A percentile compares a stretch with the other conserved stretches of the same genome.
These are phyloP conservation scores for Andrena flavipes DNA, from an alignment of 2,888 invertebrate species.

Conservation along the genomic window DNA sequence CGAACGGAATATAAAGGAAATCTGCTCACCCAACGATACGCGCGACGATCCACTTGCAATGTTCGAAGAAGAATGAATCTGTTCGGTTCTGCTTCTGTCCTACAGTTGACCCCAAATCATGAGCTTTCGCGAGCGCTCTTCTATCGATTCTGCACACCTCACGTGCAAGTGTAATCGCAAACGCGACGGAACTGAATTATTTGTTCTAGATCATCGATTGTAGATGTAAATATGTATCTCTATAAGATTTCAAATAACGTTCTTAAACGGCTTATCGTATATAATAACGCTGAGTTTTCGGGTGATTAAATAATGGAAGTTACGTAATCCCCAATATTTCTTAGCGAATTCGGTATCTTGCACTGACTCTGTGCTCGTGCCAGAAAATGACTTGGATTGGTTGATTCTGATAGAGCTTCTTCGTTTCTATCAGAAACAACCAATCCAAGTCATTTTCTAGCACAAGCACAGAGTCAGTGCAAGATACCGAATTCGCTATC, in stretches of 20 bases:
- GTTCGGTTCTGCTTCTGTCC: constrained; percentile 67
- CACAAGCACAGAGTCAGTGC: too few relatives aligned
- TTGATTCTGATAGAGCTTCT: too few relatives aligned
- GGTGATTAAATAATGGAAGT: constrained; percentile 21
- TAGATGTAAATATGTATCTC: not conserved
- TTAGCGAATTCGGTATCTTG: too few relatives aligned
- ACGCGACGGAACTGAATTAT: not conserved
- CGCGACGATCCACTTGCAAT: constrained; percentile 71
- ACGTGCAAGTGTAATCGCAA: constrained; percentile 4
- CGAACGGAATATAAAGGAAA: constrained; percentile 34
- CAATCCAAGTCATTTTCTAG: too few relatives aligned
- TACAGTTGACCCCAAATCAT: constrained; percentile 77
- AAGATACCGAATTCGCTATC: too few relatives aligned
- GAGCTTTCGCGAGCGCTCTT: constrained; percentile 24
- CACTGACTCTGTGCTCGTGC: too few relatives aligned
- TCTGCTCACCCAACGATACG: constrained; percentile 72
- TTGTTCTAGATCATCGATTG: not conserved
- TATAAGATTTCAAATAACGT: not conserved
- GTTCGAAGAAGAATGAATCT: constrained; percentile 78
- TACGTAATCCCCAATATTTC: not conserved
- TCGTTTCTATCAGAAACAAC: too few relatives aligned
- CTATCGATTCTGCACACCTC: constrained; percentile 60
- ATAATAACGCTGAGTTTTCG: constrained; percentile 15
- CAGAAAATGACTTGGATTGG: too few relatives aligned
- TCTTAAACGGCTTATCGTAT: not conserved